phyloP scores from a whole-genome alignment of 2,888 invertebrate genomes.

The Zygaena filipendulae region DNA sequence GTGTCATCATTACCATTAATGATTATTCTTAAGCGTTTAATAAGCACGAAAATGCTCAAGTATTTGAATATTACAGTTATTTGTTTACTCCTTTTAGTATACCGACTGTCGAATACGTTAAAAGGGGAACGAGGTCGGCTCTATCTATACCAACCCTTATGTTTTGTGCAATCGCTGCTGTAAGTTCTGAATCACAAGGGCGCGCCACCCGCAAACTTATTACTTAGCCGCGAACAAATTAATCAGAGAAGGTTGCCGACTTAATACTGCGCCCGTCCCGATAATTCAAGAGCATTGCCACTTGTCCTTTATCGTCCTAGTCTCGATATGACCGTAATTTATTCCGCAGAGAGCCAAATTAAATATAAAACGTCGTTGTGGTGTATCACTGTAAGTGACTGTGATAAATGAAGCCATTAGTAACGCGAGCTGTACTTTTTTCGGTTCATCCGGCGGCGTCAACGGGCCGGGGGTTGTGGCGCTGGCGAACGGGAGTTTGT shows the following conservation, averaged over 20 bases:
- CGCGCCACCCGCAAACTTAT: slow-evolving; percentile 45
- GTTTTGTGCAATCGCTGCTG: slow-evolving; percentile 9
- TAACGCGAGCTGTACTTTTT: slow-evolving; percentile 67
- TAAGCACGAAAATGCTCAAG: too few relatives aligned
- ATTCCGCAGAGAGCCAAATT: slow-evolving; percentile 63
- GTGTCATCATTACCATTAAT: slow-evolving; percentile 22
- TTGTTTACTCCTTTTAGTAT: too few relatives aligned
- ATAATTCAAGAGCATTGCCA: slow-evolving; percentile 47
- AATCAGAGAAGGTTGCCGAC: slow-evolving; percentile 53
- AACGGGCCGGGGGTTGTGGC: slow-evolving; percentile 53
- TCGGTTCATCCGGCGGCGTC: slow-evolving; percentile 64
- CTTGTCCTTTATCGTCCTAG: slow-evolving; percentile 51
- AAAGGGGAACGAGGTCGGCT: too few relatives aligned
- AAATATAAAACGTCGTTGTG: slow-evolving; percentile 67
- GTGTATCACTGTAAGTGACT: slow-evolving; percentile 69
- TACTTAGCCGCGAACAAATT: slow-evolving; percentile 57
- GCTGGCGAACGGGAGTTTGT: slow-evolving; percentile 55
- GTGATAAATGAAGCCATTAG: slow-evolving; percentile 69
- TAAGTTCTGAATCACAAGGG: slow-evolving; percentile 32
- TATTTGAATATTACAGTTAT: too few relatives aligned
- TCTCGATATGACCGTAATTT: slow-evolving; percentile 62
- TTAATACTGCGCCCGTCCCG: slow-evolving; percentile 47
- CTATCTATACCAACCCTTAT: slow-evolving; percentile 5
- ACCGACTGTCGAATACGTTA: too few relatives aligned
- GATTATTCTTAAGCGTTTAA: slow-evolving; percentile 25